Evolutionary conservation across 1,140 invertebrate species (phyloP), one percentile per base, ranked within the genome.

Genomic region (Drosophila bifasciata): DNA sequence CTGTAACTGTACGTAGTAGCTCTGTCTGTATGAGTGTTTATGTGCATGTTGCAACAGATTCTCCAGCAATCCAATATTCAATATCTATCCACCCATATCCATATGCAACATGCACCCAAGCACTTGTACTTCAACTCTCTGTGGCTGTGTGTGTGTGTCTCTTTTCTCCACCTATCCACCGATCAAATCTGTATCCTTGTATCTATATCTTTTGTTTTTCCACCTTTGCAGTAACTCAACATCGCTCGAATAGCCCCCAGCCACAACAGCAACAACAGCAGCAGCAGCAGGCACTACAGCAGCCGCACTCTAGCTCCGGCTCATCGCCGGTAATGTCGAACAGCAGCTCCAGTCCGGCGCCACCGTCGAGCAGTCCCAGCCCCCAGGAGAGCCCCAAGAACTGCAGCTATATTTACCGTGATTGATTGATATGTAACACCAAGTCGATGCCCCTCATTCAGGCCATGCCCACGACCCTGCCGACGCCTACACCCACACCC

Each of bases 331-430:
- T 90, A 73, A 91, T 92, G 83, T 92, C 91, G 55, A 90, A 92
- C 66, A 92, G 91, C 80, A 91, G 91, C 78, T 91, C 91, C 74
- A 91, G 91, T 74, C 91, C 91, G 76, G 91, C 91, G 56, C 91
- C 91, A 60, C 91, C 91, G 71, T 91, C 90, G 56, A 91, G 91
- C 72, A 92, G 91, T 68, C 91, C 91, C 67, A 91, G 91, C 80
- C 91, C 91, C 72, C 91, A 92, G 77, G 91, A 92, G 81, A 91
- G 91, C 83, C 91, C 91, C 61, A 92, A 92, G 88, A 92, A 92
- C 74, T 92, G 91, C 81, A 92, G 91, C 69, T 92, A 92, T 59
- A 92, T 92, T 73, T 92, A 92, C 75, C 91, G 91, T 90, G 91
- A 92, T 91, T 92, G 91, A 92, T 92, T 92, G 89, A 90, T 90